phyloP scores from a whole-genome alignment of 2,797 vertebrate genomes.

The Carduelis carduelis region DNA sequence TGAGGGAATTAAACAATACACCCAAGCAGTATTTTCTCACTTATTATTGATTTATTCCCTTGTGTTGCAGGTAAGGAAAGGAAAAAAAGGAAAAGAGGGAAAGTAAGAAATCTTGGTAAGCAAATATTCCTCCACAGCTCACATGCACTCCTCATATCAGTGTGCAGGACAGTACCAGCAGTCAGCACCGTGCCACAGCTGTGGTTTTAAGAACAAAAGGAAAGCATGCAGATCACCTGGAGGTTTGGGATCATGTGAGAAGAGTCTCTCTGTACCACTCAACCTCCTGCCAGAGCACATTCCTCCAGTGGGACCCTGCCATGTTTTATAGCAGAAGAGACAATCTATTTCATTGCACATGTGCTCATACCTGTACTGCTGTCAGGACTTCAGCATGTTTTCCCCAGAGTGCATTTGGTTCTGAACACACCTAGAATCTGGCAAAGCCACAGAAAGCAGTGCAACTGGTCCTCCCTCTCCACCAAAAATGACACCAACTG shows the following conservation, averaged over 20 bases:
- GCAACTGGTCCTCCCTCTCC: not conserved
- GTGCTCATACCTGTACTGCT: not conserved
- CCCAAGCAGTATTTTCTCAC: constrained; percentile 25
- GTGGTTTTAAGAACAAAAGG: not conserved
- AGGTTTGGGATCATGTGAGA: not conserved
- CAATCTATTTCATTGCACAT: not conserved
- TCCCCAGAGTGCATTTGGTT: not conserved
- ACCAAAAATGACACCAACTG: not conserved
- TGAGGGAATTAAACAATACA: constrained; percentile 54
- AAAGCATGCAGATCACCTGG: not conserved
- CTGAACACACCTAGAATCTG: not conserved
- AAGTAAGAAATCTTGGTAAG: not conserved
- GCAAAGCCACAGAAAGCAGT: not conserved
- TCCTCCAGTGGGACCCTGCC: not conserved
- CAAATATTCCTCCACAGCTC: not conserved
- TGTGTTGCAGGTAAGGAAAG: not conserved
- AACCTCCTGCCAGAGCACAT: not conserved
- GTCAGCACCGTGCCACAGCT: not conserved
- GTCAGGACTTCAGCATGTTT: not conserved
- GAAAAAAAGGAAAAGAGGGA: not conserved
- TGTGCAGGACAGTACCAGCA: not conserved
- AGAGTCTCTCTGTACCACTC: not conserved
- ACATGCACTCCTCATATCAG: not conserved
- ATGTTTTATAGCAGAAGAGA: not conserved
- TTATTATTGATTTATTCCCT: constrained; percentile 18